Base-by-base conservation (phyloP, 2,113 vertebrate species). In the Irena cyanogastra region DNA sequence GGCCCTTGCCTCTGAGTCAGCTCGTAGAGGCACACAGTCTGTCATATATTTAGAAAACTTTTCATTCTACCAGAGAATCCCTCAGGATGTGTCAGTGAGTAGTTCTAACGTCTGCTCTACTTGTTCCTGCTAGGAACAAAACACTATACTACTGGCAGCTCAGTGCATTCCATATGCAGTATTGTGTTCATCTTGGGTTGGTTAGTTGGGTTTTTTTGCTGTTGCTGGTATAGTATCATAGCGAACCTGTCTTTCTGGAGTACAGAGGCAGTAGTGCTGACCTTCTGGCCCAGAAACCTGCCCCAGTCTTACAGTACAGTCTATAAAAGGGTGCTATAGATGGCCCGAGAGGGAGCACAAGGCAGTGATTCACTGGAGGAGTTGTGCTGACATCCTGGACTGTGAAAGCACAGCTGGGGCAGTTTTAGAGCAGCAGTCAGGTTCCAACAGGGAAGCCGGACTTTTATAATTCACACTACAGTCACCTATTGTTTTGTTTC, bases 401-500 rank as follows among this genome's bases (percentile, higher is more conserved):
- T 84, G 59, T 97, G 95, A 97, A 97, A 97, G 96, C 31, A 52
- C 96, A 98, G 96, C 97, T 98, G 97, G 91, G 89, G 72, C 71
- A 63, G 95, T 96, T 96, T 96, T 96, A 93, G 87, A 97, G 95
- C 95, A 96, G 84, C 37, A 75, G 89, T 64, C 35, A 91, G 72
- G 90, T 97, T 96, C 95, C 95, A 89, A 91, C 89, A 94, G 94
- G 97, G 93, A 97, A 96, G 93, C 83, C 77, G 83, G 35, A 87
- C 80, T 95, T 97, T 89, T 96, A 90, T 97, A 96, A 95, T 95
- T 95, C 78, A 96, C 89, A 80, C 96, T 95, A 97, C 95, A 98
- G 95, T 90, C 84, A 84, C 72, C 97, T 97, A 97, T 98, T 98
- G 97, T 98, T 98, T 90, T 69, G 86, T 95, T 96, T 95, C 96